These are phyloP conservation scores for Sphyrna mokarran DNA, from an alignment of 2,113 vertebrate species.

Conservation along the genomic window DNA sequence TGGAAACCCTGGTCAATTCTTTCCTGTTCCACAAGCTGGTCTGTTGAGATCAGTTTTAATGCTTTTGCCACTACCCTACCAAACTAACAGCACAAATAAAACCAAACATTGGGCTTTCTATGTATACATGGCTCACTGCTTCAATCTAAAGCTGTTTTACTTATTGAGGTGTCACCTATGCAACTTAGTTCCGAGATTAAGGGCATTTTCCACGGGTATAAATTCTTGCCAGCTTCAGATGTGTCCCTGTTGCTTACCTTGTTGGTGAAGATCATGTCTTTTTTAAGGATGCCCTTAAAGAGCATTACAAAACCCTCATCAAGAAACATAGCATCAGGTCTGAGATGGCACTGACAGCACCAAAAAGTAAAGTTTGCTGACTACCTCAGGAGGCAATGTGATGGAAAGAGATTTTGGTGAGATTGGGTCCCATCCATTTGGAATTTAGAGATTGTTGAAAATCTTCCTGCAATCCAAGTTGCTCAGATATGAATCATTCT, in stretches of 20 bases:
- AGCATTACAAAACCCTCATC: not conserved
- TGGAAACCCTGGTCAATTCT: not conserved
- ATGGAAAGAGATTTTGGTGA: not conserved
- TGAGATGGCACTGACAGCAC: not conserved
- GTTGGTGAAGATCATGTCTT: not conserved
- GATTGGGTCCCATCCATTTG: not conserved
- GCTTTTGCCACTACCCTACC: not conserved
- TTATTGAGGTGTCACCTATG: not conserved
- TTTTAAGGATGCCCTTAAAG: not conserved
- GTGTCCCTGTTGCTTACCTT: not conserved
- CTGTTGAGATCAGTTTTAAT: not conserved
- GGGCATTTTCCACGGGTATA: not conserved
- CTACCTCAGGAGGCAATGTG: not conserved
- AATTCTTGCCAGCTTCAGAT: not conserved
- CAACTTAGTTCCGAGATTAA: not conserved
- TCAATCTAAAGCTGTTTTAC: not conserved
- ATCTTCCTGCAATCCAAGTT: not conserved
- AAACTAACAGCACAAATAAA: not conserved
- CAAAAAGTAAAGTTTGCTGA: not conserved
- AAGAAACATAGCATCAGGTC: not conserved
- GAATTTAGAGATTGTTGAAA: not conserved
- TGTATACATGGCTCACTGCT: not conserved
- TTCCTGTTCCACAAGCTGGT: not conserved
- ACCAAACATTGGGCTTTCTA: not conserved
- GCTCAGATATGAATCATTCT: not conserved